Percentiles rank a stretch among this genome's conserved stretches.
Evolutionary conservation across 2,797 vertebrate species (phyloP).

Genomic region (Xenopus petersii): DNA sequence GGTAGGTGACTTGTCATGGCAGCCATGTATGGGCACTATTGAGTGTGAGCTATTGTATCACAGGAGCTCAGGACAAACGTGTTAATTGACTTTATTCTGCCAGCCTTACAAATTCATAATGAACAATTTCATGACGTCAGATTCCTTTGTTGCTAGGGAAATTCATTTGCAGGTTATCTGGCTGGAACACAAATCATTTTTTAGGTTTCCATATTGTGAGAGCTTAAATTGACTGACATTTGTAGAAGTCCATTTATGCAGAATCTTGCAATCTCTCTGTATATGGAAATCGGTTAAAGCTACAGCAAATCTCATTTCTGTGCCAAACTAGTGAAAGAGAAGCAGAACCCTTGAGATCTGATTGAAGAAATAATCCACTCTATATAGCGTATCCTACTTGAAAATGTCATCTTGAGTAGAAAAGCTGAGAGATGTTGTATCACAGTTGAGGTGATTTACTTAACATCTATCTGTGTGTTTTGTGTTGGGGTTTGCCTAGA

Average conservation of each 20-base stretch:
- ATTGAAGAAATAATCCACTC: conserved; percentile 20
- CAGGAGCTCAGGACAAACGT: conserved; percentile 52
- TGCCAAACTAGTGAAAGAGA: conserved; percentile 2
- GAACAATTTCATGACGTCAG: conserved; percentile 31
- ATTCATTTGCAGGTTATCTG: conserved; percentile 65
- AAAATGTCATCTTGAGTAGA: conserved; percentile 12
- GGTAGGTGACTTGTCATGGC: conserved; percentile 50
- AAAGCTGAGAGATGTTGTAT: background rate
- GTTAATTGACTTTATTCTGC: conserved; percentile 68
- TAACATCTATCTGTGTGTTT: background rate
- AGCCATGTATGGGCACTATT: conserved; percentile 49
- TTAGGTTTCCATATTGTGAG: background rate
- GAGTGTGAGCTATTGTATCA: conserved; percentile 48
- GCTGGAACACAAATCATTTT: conserved; percentile 43
- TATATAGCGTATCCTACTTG: conserved; percentile 6
- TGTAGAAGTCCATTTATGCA: conserved; percentile 5
- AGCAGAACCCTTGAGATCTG: conserved; percentile 11
- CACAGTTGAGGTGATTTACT: conserved; percentile 3
- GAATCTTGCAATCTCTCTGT: conserved; percentile 2
- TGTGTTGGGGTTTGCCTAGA: background rate
- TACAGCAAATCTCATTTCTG: conserved; percentile 1
- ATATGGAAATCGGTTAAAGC: conserved; percentile 2
- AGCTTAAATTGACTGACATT: conserved; percentile 44
- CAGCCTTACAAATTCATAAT: conserved; percentile 61
- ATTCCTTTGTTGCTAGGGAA: conserved; percentile 50